Evolutionary conservation across 2,113 vertebrate species (phyloP).

Genomic region (Cochlearius cochlearius): DNA sequence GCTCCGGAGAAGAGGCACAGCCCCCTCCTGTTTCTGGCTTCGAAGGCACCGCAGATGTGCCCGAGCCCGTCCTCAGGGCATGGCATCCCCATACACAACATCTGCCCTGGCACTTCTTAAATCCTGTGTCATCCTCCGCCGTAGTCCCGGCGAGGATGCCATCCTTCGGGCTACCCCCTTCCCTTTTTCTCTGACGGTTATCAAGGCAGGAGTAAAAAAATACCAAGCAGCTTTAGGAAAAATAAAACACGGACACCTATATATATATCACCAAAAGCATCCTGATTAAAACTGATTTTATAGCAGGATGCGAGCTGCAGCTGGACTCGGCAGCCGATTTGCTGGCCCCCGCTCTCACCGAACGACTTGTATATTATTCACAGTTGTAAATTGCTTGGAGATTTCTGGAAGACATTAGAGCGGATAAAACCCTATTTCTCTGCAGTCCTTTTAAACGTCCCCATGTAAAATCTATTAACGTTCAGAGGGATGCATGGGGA

Average conservation of each 20-base stretch:
- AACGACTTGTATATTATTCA: neutral
- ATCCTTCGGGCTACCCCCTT: neutral
- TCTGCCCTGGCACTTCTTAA: neutral
- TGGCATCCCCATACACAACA: neutral
- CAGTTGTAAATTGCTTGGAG: conserved; percentile 55
- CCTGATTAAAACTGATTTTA: neutral
- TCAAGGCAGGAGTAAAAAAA: neutral
- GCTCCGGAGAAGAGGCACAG: neutral
- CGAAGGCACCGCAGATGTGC: neutral
- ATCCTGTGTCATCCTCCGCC: accelerated
- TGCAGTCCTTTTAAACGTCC: conserved; percentile 10
- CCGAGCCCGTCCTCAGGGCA: neutral
- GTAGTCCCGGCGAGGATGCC: no score
- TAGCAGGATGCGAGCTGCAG: neutral
- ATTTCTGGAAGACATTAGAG: conserved; percentile 42
- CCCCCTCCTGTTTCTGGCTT: neutral
- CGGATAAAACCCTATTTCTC: conserved; percentile 4
- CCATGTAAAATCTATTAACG: conserved; percentile 47
- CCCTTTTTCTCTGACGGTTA: neutral
- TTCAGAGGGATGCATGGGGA: neutral
- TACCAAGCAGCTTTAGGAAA: neutral
- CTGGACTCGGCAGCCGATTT: neutral
- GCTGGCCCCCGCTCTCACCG: neutral
- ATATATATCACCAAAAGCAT: neutral
- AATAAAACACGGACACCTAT: neutral